Base-by-base conservation (phyloP, 2,888 invertebrate genomes). In the Galerucella calmariensis region DNA sequence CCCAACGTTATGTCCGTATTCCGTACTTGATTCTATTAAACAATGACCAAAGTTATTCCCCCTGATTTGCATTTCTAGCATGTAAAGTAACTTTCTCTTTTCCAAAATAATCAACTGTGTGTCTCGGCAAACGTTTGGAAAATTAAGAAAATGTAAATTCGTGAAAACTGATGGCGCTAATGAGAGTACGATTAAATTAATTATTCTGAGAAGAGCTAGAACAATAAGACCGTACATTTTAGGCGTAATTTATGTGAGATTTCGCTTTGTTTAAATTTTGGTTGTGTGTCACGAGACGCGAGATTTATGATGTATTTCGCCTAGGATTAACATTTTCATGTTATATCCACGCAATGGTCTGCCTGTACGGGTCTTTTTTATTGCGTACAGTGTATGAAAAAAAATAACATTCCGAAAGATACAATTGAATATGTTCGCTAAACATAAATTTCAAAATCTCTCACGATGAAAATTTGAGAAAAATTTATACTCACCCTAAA, bases 1-100 rank as follows among this genome's bases (percentile, higher is more conserved):
- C 35, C 35, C 0, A 65, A 65, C 44, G 9, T 51, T 44, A 56
- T 72, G 68, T 67, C 20, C n/a, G 69, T 72, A 75, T 75, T 72
- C 69, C 63, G 5, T 24, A 58, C 75, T 51, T 53, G 75, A 68
- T 69, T 68, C 27, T 27, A 27, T 27, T 27, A 27, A 35, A 71
- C 68, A 58, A 65, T 71, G 67, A 41, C 68, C 62, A 67, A 68
- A 75, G 66, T 75, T 65, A 75, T 75, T 75, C 72, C 66, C 61
- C 20, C 59, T 72, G 69, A 75, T 75, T 75, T 72, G 75, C 75
- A 75, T 75, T 68, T 70, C 65, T 65, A 70, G 44, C 70, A 70
- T 70, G 70, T 63, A 65, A 63, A 56, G 65, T 65, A 65, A 65
- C 51, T 56, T 56, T 65, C 63, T 41, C 65, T 48, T 63, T 51